Evolutionary conservation across 2,113 vertebrate species (phyloP).

Genomic region (Hemiscyllium ocellatum): DNA sequence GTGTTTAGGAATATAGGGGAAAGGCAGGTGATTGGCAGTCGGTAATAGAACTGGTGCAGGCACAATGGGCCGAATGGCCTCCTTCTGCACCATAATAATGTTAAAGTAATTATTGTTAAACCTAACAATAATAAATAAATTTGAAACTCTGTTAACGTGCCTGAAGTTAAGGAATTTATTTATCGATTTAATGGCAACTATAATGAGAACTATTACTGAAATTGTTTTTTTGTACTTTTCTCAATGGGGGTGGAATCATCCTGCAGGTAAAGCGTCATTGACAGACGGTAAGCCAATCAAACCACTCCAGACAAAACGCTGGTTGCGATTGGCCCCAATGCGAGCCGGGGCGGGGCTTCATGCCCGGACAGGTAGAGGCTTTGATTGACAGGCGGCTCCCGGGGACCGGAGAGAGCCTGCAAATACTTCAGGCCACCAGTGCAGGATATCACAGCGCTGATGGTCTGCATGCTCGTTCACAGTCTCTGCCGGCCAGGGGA

Average conservation of each 20-base stretch:
- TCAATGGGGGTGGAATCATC: not conserved
- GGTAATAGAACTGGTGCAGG: too few species aligned
- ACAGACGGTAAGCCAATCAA: not conserved
- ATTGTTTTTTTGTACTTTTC: not conserved
- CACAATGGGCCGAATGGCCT: too few species aligned
- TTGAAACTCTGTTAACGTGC: not conserved
- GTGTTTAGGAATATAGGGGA: too few species aligned
- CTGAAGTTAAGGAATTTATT: not conserved
- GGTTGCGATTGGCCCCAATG: not conserved
- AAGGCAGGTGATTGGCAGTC: too few species aligned
- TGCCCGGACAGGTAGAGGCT: not conserved
- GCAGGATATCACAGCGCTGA: not conserved
- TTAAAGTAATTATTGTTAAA: too few species aligned
- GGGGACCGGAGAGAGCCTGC: not conserved
- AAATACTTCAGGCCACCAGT: not conserved
- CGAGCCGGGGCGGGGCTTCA: not conserved
- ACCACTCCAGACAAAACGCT: not conserved
- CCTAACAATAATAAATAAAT: not conserved
- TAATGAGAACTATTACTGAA: not conserved
- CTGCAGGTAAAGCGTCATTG: not conserved
- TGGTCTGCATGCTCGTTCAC: not conserved
- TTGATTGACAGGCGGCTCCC: conserved; percentile 15
- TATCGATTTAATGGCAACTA: not conserved
- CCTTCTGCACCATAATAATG: too few species aligned
- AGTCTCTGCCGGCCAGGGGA: not conserved